Evolutionary conservation across 2,797 vertebrate genomes (phyloP).

Genomic region (Mormyrus hasselquistii): DNA sequence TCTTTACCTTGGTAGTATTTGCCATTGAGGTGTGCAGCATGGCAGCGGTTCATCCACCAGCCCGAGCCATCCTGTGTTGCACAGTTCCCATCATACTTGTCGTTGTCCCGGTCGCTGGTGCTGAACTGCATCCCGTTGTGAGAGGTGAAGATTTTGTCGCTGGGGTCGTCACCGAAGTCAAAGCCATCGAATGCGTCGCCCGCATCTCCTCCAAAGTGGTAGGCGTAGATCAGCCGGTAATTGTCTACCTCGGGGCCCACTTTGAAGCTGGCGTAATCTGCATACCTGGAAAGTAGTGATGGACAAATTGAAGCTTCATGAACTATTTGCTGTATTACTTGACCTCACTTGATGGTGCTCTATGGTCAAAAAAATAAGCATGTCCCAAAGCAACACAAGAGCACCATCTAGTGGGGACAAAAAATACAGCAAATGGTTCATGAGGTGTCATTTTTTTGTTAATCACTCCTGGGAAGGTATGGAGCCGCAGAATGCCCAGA

Average conservation of each 20-base stretch:
- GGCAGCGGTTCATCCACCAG: constrained; percentile 99
- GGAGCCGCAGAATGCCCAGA: background rate
- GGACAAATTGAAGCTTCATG: background rate
- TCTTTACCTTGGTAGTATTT: constrained; percentile 80
- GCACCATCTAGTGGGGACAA: background rate
- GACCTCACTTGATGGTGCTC: background rate
- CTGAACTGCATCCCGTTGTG: constrained; percentile 94
- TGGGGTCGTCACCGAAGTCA: constrained; percentile 76
- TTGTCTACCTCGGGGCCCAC: constrained; percentile 71
- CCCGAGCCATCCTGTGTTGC: constrained; percentile 85
- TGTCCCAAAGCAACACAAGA: background rate
- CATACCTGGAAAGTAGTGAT: constrained; percentile 59
- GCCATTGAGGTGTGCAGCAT: constrained; percentile 90
- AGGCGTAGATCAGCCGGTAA: constrained; percentile 80
- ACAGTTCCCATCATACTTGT: constrained; percentile 78
- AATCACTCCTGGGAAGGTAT: background rate
- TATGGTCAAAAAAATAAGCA: background rate
- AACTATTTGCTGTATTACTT: background rate
- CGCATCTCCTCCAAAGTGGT: constrained; percentile 75
- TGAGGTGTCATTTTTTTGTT: background rate
- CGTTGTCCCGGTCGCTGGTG: constrained; percentile 82
- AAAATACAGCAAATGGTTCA: background rate
- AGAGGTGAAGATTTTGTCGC: constrained; percentile 78
- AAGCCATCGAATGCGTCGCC: constrained; percentile 85
- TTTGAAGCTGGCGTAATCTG: constrained; percentile 81